Evolutionary conservation across 2,113 vertebrate genomes (phyloP).

Genomic region (Benthochromis sp.): DNA sequence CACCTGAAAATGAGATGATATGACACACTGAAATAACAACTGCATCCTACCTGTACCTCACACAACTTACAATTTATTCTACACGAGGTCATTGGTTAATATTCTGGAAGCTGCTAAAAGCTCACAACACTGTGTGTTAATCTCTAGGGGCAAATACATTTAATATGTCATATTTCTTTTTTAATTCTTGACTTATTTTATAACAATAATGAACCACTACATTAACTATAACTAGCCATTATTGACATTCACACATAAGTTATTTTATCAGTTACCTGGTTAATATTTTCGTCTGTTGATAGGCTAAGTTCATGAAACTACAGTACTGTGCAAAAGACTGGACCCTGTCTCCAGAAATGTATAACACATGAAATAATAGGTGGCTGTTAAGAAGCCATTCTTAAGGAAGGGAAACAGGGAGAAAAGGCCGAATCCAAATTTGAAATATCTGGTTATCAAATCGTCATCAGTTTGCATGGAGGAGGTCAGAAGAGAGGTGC

Average conservation of each 20-base stretch:
- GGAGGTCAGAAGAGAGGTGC: neutral
- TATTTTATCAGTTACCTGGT: neutral
- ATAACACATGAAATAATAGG: neutral
- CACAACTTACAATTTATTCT: neutral
- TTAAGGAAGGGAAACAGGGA: rapidly evolving
- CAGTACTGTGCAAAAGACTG: neutral
- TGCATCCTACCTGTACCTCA: neutral
- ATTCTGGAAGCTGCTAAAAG: neutral
- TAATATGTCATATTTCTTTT: neutral
- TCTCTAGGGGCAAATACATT: neutral
- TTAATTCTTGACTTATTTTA: neutral
- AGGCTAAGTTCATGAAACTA: neutral
- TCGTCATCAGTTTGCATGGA: neutral
- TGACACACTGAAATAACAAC: neutral
- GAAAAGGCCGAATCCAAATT: neutral
- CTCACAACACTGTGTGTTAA: neutral
- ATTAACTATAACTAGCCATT: neutral
- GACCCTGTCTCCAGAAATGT: neutral
- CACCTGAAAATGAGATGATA: neutral
- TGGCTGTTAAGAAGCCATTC: rapidly evolving
- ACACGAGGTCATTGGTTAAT: neutral
- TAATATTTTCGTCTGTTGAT: neutral
- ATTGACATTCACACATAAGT: neutral
- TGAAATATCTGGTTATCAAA: neutral
- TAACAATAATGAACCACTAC: neutral